phyloP scores from a whole-genome alignment of 1,140 invertebrate genomes.

The Magallana angulata region DNA sequence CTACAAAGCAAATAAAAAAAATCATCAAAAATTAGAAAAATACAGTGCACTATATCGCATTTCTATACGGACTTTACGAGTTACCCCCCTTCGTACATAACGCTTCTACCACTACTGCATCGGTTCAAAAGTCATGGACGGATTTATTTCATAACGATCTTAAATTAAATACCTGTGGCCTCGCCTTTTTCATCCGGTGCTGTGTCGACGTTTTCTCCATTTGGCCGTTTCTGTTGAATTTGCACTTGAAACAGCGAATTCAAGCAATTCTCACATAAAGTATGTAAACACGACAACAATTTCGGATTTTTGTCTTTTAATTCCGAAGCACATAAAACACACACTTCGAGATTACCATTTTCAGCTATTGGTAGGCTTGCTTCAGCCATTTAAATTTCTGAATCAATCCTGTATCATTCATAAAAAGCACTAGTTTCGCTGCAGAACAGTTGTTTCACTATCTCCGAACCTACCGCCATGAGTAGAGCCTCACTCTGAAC shows the following conservation, averaged over 20 bases:
- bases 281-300: conserved; percentile 91
- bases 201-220: conserved; percentile 71
- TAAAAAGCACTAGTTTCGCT: neutral
- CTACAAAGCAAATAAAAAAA: conserved; percentile 21
- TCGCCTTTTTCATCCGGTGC: conserved; percentile 61
- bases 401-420: neutral
- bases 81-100: neutral
- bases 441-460: neutral
- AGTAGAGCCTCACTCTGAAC: conserved; percentile 7
- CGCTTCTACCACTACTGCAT: no score
- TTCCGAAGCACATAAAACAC: conserved; percentile 83
- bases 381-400: conserved; percentile 40
- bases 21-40: neutral
- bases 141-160: no score
- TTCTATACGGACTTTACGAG: neutral
- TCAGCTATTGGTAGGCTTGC: conserved; percentile 38
- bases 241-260: conserved; percentile 85
- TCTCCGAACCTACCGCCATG: conserved; percentile 24
- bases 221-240: conserved; percentile 48
- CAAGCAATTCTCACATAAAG: conserved; percentile 88
- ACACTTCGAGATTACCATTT: conserved; percentile 58
- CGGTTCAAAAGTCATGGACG: no score
- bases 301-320: conserved; percentile 85
- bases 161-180: conserved; percentile 43
- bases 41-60: no score